Base-by-base conservation (phyloP, 2,113 vertebrate species). In the Orycteropus afer region DNA sequence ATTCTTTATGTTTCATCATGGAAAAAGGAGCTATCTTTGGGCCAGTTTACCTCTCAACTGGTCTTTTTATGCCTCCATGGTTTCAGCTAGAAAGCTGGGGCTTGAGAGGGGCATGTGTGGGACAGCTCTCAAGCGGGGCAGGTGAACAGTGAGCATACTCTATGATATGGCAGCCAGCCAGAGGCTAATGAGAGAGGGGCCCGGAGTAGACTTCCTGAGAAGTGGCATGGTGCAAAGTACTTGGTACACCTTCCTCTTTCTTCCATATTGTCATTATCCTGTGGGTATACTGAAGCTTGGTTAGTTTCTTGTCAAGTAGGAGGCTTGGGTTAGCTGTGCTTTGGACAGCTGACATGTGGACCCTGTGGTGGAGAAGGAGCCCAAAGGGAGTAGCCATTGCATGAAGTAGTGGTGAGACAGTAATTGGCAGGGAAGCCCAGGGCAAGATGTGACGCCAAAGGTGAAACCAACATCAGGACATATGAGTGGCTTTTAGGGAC, bases 131-230 rank as follows among this genome's bases (percentile, higher is more conserved):
- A 6, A 7, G 5, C 32, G 8, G n/a, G 40, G 63, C 55, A 40
- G 40, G 14, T 14, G 17, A 55, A 29, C 1, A 1, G 9, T 14
- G 17, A 37, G 34, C 0, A 1, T 12, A 11, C 29, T 5, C 0
- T 2, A 0, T 22, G 1, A 12, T 63, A 7, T 7, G 8, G 0
- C 7, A 25, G 53, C 40, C 11, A 83, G 29, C 18, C 53, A 32
- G 29, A 32, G 37, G 37, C 25, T 9, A 12, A 27, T 3, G 65
- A 65, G 73, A 4, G 37, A 22, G 32, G 15, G 71, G 18, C 0
- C 10, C 3, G 51, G 49, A 22, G 49, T 2, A 40, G 53, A 55
- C 45, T 47, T 55, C 23, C 47, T 7, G 3, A 40, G 45, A 61
- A 40, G 49, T n/a, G 74, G 37, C 23, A 14, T 47, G 65, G 25